Conservation (phyloP, 2,797 vertebrate species). For the Helostoma temminkii region DNA sequence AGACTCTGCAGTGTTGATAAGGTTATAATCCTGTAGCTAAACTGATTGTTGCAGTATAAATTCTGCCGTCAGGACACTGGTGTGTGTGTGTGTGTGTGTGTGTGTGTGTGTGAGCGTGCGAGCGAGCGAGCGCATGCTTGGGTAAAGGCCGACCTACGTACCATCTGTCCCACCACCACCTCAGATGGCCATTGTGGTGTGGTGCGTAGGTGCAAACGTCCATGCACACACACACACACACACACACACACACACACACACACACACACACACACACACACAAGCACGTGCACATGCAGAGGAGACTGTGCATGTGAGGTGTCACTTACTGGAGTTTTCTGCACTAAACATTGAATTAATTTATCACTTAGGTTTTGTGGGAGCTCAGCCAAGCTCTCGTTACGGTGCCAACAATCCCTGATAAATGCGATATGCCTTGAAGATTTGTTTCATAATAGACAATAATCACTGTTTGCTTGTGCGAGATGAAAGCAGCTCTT, state of each 20-base stretch:
- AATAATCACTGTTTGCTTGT: background rate
- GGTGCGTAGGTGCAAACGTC: slow-evolving; percentile 32
- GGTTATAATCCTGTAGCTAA: background rate
- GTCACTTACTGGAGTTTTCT: slow-evolving; percentile 26
- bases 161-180: slow-evolving; percentile 71
- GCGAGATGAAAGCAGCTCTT: background rate
- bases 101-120: background rate
- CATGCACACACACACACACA: slow-evolving; percentile 16
- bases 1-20: background rate
- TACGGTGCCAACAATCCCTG: background rate
- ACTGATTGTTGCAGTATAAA: slow-evolving; percentile 5
- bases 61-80: slow-evolving; percentile 33
- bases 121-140: slow-evolving; percentile 13
- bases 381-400: background rate
- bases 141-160: slow-evolving; percentile 60
- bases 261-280: slow-evolving; percentile 19
- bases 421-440: background rate
- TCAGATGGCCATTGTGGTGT: slow-evolving; percentile 66
- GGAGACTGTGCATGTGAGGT: slow-evolving; percentile 23
- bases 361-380: slow-evolving; percentile 14
- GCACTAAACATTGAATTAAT: slow-evolving; percentile 44
- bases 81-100: slow-evolving; percentile 8
- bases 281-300: no score
- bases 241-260: background rate
- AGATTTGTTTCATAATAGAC: background rate